Evolutionary conservation across 2,113 vertebrate species (phyloP), one percentile per base, ranked within the genome.

Genomic region (Phoxinus phoxinus): DNA sequence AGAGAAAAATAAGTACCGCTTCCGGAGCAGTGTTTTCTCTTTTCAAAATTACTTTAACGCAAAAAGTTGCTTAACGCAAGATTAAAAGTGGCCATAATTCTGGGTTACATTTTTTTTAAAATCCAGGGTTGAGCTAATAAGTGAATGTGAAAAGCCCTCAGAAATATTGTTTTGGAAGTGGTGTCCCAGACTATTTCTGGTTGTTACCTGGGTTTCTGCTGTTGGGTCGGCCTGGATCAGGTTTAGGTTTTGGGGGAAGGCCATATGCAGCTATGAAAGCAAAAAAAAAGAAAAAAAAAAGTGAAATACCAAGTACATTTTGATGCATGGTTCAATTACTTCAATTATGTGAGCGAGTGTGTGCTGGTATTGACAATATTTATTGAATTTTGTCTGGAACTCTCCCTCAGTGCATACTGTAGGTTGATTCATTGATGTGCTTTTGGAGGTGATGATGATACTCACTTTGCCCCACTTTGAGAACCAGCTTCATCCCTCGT

Each of bases 391-490:
- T 25, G 41, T 12, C 9, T 63, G 23, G 4, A 12, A 46, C 21
- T 73, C 37, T 44, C 11, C 21, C 37, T 44, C 21, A 44, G 21
- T n/a, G 41, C 23, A 25, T 56, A 56, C 53, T 56, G 53, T 12
- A 17, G 12, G 37, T 27, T 19, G 12, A 76, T 53, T 53, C 7
- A 30, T 17, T 76, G 25, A 76, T 32, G 10, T 63, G 72, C 25
- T 27, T 41, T 19, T 83, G 76, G 63, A 27, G 41, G 63, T 58
- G 86, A 73, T 67, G 77, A 30, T 61, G 78, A 35, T 82, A 94
- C 95, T 94, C 86, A 96, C 95, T 94, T 85, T 95, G 95, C 83
- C 95, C 95, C 51, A 96, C 95, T 89, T 95, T 94, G 58, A 96
- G 91, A 48, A 95, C 91, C 80, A 96, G 94, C 89, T 94, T 95